Conservation (phyloP, 2,888 invertebrate genomes). For the Eupithecia subfuscata region DNA sequence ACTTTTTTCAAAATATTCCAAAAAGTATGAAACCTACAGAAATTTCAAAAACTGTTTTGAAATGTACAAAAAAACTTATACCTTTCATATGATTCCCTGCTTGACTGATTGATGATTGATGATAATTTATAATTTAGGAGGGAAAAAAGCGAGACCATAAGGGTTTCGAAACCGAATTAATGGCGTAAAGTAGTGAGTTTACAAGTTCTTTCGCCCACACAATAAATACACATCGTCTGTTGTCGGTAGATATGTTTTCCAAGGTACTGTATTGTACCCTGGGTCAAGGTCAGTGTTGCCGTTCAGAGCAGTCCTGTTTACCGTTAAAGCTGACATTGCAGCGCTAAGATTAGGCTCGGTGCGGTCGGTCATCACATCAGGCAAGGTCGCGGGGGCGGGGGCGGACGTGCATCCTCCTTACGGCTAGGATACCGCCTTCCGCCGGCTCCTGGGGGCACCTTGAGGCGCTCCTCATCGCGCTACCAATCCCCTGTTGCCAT, state of each 20-base stretch:
- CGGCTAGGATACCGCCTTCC: conserved; percentile 71
- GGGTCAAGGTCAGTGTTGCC: conserved; percentile 2
- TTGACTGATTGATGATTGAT: no score
- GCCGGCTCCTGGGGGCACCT: conserved; percentile 44
- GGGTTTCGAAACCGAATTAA: no score
- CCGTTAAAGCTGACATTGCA: conserved; percentile 6
- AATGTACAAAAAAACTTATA: no score
- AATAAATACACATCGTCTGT: no score
- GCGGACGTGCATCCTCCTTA: conserved; percentile 80
- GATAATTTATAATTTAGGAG: no score
- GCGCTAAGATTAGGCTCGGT: conserved; percentile 19
- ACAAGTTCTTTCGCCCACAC: not conserved
- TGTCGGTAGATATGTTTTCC: not conserved
- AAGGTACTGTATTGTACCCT: not conserved
- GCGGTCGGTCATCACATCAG: conserved; percentile 32
- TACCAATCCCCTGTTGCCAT: conserved; percentile 1
- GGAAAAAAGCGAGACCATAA: no score
- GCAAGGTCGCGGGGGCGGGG: conserved; percentile 39
- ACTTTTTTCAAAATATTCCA: no score
- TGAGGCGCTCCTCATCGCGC: conserved; percentile 24
- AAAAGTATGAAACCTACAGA: no score
- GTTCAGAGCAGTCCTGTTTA: not conserved
- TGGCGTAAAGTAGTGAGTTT: not conserved
- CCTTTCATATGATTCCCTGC: no score
- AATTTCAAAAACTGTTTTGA: no score